A percentile compares a stretch with the other conserved stretches of the same genome.
Conservation (phyloP, 2,888 invertebrate species). For the Sclerodermus sp. region DNA sequence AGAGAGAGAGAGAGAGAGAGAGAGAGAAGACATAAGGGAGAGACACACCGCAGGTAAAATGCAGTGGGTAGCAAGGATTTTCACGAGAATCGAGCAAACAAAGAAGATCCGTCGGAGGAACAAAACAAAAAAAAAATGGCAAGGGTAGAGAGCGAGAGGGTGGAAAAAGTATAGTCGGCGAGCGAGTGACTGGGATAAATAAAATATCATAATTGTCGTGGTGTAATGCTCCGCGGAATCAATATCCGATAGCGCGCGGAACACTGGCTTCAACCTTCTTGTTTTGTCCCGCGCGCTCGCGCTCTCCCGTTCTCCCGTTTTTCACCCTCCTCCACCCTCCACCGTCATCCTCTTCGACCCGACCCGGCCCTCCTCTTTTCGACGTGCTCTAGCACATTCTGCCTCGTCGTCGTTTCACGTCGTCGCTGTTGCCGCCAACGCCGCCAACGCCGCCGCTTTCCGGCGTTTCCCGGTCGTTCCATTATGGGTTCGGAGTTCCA, state of each 20-base stretch:
- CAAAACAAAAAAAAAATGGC: too few relatives aligned
- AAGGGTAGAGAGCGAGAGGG: not conserved
- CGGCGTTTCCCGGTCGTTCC: not conserved
- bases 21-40: too few relatives aligned
- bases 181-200: conserved; percentile 25
- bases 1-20: too few relatives aligned
- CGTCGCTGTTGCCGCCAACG: too few relatives aligned
- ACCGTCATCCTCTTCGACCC: not conserved
- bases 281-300: too few relatives aligned
- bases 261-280: too few relatives aligned
- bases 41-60: too few relatives aligned
- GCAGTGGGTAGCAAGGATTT: too few relatives aligned
- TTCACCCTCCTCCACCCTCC: not conserved
- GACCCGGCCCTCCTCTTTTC: not conserved
- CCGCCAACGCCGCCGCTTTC: too few relatives aligned
- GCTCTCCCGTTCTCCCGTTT: conserved; percentile 2
- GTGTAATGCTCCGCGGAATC: conserved; percentile 23
- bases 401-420: too few relatives aligned
- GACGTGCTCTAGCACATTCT: not conserved
- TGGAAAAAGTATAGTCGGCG: conserved; percentile 18
- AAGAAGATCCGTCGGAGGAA: too few relatives aligned
- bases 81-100: too few relatives aligned
- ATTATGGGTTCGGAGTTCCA: not conserved
- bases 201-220: conserved; percentile 33
- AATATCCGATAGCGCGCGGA: conserved; percentile 21